Conservation (phyloP, 37 sponge, comb jelly and placozoan species). For the Ianthella basta region DNA sequence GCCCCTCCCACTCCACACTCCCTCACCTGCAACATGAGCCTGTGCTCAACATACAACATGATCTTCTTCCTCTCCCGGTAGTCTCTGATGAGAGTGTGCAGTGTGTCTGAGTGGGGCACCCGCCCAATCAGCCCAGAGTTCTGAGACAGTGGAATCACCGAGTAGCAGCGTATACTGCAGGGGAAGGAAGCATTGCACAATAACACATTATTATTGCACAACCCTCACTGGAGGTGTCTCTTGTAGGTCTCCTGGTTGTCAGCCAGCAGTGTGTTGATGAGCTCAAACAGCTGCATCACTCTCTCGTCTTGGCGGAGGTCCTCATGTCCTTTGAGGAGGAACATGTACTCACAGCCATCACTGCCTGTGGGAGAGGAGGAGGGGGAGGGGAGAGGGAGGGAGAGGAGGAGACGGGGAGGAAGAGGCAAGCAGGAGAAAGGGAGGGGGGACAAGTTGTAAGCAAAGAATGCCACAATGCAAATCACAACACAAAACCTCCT, state of each 20-base stretch:
- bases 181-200: not conserved
- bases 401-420: no score
- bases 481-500: no score
- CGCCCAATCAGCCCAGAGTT: slow-evolving; percentile 98
- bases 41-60: slow-evolving; percentile 91
- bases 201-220: not conserved
- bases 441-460: no score
- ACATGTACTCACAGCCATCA: slow-evolving; percentile 92
- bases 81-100: slow-evolving; percentile 97
- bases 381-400: no score
- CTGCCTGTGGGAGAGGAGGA: slow-evolving; percentile 59
- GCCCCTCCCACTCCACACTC: not conserved
- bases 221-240: slow-evolving; percentile 80
- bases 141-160: slow-evolving; percentile 95
- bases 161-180: slow-evolving; percentile 90
- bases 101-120: slow-evolving; percentile 98
- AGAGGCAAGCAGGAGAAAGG: not conserved
- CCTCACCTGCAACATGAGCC: slow-evolving; percentile 84
- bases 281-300: slow-evolving; percentile 99
- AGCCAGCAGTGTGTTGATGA: slow-evolving; percentile 93
- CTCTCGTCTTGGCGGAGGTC: slow-evolving; percentile 97
- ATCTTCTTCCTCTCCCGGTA: slow-evolving; percentile 95
- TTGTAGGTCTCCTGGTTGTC: slow-evolving; percentile 92
- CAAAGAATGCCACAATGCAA: no score
- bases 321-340: slow-evolving; percentile 97